Base-by-base conservation (phyloP, 2,797 vertebrate species). In the Sebastes minor region DNA sequence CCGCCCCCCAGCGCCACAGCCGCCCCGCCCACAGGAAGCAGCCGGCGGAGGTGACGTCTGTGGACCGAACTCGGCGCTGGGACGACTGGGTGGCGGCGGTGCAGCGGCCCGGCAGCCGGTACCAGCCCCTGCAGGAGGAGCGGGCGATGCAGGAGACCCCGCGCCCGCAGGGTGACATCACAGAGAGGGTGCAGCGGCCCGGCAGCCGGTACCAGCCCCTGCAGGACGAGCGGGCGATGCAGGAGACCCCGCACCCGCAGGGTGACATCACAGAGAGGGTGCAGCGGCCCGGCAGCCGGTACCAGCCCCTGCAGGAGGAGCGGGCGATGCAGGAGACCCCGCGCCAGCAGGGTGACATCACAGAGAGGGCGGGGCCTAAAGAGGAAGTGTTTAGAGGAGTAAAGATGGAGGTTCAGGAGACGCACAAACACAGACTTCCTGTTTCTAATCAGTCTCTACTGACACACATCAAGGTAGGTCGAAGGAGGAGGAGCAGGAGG, bases 391-490 rank as follows among this genome's bases (percentile, higher is more conserved):
- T 30, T 1, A 80, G 61, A 79, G 55, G 75, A 85, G 74, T 53
- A 63, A 80, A 86, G 32, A 63, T 56, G 67, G 64, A 74, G 3
- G 80, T 78, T 30, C 68, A 78, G 83, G 84, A 86, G 52, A 66
- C 71, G 9, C 75, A 76, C 23, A 81, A 72, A 65, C 49, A 57
- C n/a, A 81, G 23, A 83, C 42, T 1, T 11, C 23, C 83, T 18
- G 13, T 79, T 63, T 74, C 82, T 62, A 76, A 86, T 77, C 79
- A 79, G 80, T 89, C 79, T 8, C 70, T 91, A 63, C 56, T 90
- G 81, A 82, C 91, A 22, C 88, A 88, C 32, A 77, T 88, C 53
- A 91, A 96, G 95, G 95, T 96, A 94, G 64, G 95, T 94, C 32
- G 16, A 28, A 46, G 38, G 38, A 42, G 38, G 14, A 16, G 38